Conservation (phyloP, 2,888 invertebrate species). For the Hoplodrina blanda region DNA sequence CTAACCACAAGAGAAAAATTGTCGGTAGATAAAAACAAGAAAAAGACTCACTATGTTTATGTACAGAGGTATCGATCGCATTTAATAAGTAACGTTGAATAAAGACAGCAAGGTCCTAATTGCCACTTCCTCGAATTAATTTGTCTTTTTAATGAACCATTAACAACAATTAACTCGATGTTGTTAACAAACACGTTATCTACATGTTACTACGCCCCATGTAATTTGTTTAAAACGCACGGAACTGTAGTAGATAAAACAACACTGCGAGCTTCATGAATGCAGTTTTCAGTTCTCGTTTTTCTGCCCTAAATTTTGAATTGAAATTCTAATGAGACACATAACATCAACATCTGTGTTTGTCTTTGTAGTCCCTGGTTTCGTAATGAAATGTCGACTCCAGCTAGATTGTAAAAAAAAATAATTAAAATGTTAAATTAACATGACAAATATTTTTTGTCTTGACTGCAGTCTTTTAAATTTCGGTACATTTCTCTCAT, state of each 20-base stretch:
- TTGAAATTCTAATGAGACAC: not conserved
- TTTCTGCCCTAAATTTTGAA: not conserved
- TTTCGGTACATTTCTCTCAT: too few species aligned
- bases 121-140: slow-evolving; percentile 45
- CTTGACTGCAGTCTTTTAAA: too few species aligned
- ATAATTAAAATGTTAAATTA: too few species aligned
- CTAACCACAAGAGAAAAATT: slow-evolving; percentile 16
- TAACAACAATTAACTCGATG: slow-evolving; percentile 55
- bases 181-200: slow-evolving; percentile 28
- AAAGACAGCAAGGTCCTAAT: slow-evolving; percentile 8
- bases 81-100: not conserved
- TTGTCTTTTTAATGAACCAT: slow-evolving; percentile 47
- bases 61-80: slow-evolving; percentile 5
- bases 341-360: too few species aligned
- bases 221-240: not conserved
- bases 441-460: too few species aligned
- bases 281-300: not conserved
- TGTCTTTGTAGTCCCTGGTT: too few species aligned
- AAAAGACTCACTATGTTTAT: not conserved
- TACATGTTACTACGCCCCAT: slow-evolving; percentile 1
- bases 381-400: too few species aligned
- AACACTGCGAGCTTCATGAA: not conserved
- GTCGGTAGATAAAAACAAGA: slow-evolving; percentile 17
- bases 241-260: slow-evolving; percentile 5
- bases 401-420: too few species aligned